A percentile compares a stretch with the other conserved stretches of the same genome.
Conservation (phyloP, 2,797 vertebrate genomes). For the Ctenosaura bakeri region DNA sequence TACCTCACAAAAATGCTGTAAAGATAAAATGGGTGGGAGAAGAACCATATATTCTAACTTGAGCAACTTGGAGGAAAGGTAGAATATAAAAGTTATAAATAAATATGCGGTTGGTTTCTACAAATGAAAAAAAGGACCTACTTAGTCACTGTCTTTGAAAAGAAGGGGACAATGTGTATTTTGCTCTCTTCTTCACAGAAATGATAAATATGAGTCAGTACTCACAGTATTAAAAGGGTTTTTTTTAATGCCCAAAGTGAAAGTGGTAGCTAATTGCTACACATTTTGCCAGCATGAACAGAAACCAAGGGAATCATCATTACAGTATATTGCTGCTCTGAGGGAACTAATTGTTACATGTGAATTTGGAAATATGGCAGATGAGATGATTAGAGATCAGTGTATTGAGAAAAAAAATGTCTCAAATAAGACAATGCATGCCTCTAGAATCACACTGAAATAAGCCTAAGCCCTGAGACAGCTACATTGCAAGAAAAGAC, state of each 20-base stretch:
- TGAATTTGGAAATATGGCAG: constrained; percentile 37
- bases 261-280: constrained; percentile 19
- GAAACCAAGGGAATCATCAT: neutral
- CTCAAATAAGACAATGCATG: neutral
- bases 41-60: neutral
- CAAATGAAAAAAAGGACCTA: neutral
- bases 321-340: neutral
- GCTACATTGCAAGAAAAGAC: constrained; percentile 40
- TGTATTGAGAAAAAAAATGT: constrained; percentile 27
- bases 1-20: neutral
- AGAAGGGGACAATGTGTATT: neutral
- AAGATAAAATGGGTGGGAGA: neutral
- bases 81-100: neutral
- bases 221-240: neutral
- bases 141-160: neutral
- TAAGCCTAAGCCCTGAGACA: constrained; percentile 48
- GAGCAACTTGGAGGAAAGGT: neutral
- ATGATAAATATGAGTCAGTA: neutral
- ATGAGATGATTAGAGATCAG: constrained; percentile 37
- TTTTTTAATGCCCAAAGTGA: constrained; percentile 43
- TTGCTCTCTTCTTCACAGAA: neutral
- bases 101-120: neutral
- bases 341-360: constrained; percentile 7
- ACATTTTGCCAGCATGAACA: constrained; percentile 35
- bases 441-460: constrained; percentile 27